These are phyloP conservation scores for Ennomos erosarius DNA, from an alignment of 2,888 invertebrate genomes.

Conservation along the genomic window DNA sequence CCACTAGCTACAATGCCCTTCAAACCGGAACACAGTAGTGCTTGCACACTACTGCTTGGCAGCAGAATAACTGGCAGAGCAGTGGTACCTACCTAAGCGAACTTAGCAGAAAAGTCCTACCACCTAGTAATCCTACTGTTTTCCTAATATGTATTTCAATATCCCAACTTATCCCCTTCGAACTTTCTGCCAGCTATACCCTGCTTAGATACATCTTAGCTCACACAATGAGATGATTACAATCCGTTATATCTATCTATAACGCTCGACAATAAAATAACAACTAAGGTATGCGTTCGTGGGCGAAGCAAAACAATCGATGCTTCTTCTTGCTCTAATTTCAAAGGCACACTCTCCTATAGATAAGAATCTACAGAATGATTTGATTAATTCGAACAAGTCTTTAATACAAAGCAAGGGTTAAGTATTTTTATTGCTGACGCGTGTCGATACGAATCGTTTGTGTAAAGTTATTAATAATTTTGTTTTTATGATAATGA, in stretches of 20 bases:
- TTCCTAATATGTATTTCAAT: too few relatives aligned
- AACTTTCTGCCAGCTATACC: conserved; percentile 56
- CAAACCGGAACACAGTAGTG: too few relatives aligned
- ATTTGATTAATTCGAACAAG: conserved; percentile 84
- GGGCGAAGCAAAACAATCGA: conserved; percentile 83
- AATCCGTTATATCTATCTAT: conserved; percentile 81
- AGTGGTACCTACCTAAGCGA: too few relatives aligned
- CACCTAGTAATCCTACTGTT: too few relatives aligned
- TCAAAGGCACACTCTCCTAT: conserved; percentile 67
- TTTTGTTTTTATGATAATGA: conserved; percentile 63
- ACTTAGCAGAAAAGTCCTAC: too few relatives aligned
- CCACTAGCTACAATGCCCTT: too few relatives aligned
- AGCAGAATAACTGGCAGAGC: too few relatives aligned
- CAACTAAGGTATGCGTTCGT: conserved; percentile 71
- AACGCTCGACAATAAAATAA: conserved; percentile 71
- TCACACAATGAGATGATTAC: conserved; percentile 84
- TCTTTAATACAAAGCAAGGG: conserved; percentile 73
- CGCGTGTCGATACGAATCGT: conserved; percentile 82
- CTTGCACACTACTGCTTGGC: too few relatives aligned
- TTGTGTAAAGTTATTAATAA: conserved; percentile 74
- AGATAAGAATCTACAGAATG: conserved; percentile 73
- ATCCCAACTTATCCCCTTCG: neutral
- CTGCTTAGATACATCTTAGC: conserved; percentile 69
- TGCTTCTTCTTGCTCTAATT: conserved; percentile 82
- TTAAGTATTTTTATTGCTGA: conserved; percentile 78